phyloP scores from a whole-genome alignment of 2,888 invertebrate genomes.

The Macrosoma leucophasiata region DNA sequence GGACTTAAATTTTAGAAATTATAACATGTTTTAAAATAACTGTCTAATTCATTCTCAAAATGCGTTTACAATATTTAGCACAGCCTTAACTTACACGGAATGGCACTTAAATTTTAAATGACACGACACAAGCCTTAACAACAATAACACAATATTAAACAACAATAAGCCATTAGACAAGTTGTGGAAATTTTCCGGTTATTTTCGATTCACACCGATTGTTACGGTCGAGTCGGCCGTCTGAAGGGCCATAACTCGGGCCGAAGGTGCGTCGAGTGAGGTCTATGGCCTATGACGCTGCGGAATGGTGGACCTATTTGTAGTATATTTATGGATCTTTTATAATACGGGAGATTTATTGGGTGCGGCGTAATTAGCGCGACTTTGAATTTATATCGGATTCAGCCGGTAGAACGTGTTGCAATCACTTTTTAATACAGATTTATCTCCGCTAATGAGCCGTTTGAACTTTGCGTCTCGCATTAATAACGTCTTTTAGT shows the following conservation, averaged over 20 bases:
- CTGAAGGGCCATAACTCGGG: conserved; percentile 56
- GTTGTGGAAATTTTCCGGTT: conserved; percentile 71
- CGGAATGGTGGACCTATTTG: conserved; percentile 54
- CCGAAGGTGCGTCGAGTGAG: conserved; percentile 58
- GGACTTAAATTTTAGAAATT: no score
- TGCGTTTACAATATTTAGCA: conserved; percentile 22
- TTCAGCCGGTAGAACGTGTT: conserved; percentile 32
- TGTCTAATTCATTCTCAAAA: conserved; percentile 4
- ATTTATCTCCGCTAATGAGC: conserved; percentile 44
- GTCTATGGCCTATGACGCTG: conserved; percentile 62
- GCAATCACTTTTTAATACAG: conserved; percentile 36
- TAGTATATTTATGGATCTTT: conserved; percentile 61
- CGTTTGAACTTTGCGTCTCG: conserved; percentile 30
- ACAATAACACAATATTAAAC: conserved; percentile 36
- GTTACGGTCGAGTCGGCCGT: conserved; percentile 54
- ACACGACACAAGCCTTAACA: conserved; percentile 37
- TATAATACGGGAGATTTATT: conserved; percentile 64
- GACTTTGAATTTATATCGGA: conserved; percentile 49
- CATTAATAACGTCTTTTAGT: conserved; percentile 19
- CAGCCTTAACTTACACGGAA: conserved; percentile 35
- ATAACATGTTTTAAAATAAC: conserved; percentile 3
- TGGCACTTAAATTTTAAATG: conserved; percentile 48
- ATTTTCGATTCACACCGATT: conserved; percentile 72
- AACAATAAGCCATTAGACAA: conserved; percentile 73
- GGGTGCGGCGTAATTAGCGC: conserved; percentile 62